Conservation (phyloP, 2,113 vertebrate species). For the Micromys minutus region DNA sequence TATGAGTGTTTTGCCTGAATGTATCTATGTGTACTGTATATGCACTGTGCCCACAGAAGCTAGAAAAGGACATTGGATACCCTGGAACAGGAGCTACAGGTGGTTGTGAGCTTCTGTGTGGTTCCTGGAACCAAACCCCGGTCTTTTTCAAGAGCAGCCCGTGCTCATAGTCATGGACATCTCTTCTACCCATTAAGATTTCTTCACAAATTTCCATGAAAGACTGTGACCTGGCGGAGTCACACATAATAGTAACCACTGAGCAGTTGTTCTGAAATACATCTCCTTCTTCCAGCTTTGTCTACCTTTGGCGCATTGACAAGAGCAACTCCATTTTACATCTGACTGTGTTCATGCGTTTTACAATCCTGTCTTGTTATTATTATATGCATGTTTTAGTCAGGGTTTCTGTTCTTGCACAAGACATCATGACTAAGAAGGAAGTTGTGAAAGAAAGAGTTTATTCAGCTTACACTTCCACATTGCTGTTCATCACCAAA, state of each 20-base stretch:
- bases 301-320: background rate
- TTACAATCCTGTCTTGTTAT: background rate
- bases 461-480: no score
- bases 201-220: background rate
- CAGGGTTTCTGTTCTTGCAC: no score
- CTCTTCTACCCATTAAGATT: background rate
- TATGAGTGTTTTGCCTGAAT: background rate
- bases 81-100: background rate
- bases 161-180: background rate
- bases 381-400: no score
- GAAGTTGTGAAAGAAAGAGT: no score
- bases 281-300: background rate
- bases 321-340: background rate
- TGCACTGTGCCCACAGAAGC: background rate
- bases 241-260: background rate
- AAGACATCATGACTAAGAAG: no score
- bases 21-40: background rate
- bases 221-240: background rate
- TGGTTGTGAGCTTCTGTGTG: background rate
- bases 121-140: background rate
- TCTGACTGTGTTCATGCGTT: background rate
- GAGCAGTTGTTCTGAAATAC: background rate
- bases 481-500: no score
- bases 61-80: background rate
- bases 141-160: background rate